These are phyloP conservation scores for Lasioglossum calceatum DNA, from an alignment of 2,888 invertebrate genomes.

Conservation along the genomic window DNA sequence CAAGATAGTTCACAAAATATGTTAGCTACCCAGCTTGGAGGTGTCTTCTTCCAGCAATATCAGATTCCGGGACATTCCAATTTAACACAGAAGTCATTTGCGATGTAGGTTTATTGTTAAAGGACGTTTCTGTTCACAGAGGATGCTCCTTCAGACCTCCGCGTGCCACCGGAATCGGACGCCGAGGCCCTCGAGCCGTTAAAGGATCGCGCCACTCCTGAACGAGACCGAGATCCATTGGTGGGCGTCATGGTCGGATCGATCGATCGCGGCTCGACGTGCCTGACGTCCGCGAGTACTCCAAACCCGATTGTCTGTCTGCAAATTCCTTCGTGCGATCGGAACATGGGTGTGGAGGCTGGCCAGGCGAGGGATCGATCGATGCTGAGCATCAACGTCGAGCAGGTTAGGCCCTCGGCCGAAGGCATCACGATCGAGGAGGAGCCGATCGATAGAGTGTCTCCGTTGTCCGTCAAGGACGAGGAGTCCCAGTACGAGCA, in stretches of 20 bases:
- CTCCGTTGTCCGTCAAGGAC: neutral
- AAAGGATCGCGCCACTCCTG: neutral
- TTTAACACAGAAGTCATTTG: too few species aligned
- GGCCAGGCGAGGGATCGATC: neutral
- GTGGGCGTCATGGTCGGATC: slow-evolving; percentile 1
- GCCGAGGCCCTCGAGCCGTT: neutral
- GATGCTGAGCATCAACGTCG: neutral
- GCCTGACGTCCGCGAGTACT: slow-evolving; percentile 1
- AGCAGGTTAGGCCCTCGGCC: neutral
- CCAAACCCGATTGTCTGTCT: slow-evolving; percentile 11
- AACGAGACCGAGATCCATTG: neutral
- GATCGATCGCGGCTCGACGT: slow-evolving; percentile 15
- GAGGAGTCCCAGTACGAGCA: neutral
- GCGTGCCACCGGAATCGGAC: neutral
- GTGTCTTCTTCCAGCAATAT: too few species aligned
- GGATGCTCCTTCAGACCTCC: slow-evolving; percentile 19
- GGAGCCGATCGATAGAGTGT: neutral
- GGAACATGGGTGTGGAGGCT: neutral
- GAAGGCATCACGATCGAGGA: neutral
- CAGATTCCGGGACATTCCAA: too few species aligned
- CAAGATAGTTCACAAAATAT: too few species aligned
- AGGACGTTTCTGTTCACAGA: slow-evolving; percentile 11
- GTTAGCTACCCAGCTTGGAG: too few species aligned
- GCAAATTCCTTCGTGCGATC: neutral
- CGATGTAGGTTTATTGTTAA: neutral